Conservation (phyloP, 2,113 vertebrate genomes). For the Syngnathus typhle region DNA sequence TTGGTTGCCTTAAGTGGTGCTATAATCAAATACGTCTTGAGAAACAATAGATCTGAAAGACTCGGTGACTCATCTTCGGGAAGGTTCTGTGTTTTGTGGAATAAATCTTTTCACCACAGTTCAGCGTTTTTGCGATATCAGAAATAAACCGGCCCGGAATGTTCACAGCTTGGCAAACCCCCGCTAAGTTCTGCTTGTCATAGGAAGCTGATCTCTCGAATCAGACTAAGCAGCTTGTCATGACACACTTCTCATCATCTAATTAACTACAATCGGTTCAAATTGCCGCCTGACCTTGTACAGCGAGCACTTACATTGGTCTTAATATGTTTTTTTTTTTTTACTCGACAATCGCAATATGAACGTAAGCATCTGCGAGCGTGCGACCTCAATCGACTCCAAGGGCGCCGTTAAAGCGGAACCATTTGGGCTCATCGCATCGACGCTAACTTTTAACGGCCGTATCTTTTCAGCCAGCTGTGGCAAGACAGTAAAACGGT, state of each 20-base stretch:
- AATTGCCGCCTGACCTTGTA: slow-evolving; percentile 46
- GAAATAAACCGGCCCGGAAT: not conserved
- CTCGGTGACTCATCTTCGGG: not conserved
- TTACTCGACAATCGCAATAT: not conserved
- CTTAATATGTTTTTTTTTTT: not conserved
- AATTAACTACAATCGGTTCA: slow-evolving; percentile 73
- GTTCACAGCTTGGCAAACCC: slow-evolving; percentile 36
- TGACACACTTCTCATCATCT: slow-evolving; percentile 66
- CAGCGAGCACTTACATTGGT: slow-evolving; percentile 13
- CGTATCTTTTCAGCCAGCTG: slow-evolving; percentile 49
- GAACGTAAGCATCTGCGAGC: slow-evolving; percentile 16
- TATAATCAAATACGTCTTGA: not conserved
- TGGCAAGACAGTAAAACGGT: slow-evolving; percentile 7
- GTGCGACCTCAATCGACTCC: slow-evolving; percentile 36
- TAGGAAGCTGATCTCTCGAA: slow-evolving; percentile 65
- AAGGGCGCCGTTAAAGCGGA: slow-evolving; percentile 44
- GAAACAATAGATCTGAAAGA: not conserved
- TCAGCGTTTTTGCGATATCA: too few species aligned
- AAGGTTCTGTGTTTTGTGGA: not conserved
- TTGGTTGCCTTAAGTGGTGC: slow-evolving; percentile 1
- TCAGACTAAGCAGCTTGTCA: slow-evolving; percentile 73
- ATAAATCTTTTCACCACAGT: too few species aligned
- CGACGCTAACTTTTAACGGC: slow-evolving; percentile 40
- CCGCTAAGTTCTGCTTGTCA: slow-evolving; percentile 63
- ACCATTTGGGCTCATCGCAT: slow-evolving; percentile 49